These are phyloP conservation scores for Lobophora halterata DNA, from an alignment of 2,888 invertebrate genomes.

Conservation along the genomic window DNA sequence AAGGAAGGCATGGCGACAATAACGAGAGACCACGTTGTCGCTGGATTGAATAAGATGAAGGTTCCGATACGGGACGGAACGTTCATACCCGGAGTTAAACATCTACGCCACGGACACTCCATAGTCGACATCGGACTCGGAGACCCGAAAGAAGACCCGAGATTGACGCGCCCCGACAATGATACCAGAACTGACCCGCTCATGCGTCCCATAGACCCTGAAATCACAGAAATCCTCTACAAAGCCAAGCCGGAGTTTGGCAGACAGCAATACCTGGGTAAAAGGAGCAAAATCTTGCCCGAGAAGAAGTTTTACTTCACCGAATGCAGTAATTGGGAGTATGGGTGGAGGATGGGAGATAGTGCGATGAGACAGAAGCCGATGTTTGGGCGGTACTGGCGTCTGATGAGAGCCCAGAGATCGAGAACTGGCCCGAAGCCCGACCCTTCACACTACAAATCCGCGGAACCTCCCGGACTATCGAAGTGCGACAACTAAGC, in stretches of 20 bases:
- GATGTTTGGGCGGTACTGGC: slow-evolving; percentile 43
- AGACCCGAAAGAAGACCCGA: slow-evolving; percentile 45
- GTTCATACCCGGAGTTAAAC: slow-evolving; percentile 40
- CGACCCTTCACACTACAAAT: slow-evolving; percentile 48
- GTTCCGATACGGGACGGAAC: slow-evolving; percentile 41
- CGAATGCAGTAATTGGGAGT: slow-evolving; percentile 43
- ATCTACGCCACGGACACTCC: slow-evolving; percentile 44
- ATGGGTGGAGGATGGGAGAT: slow-evolving; percentile 53
- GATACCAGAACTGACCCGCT: slow-evolving; percentile 43
- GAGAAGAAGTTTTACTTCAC: slow-evolving; percentile 52
- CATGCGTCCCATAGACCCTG: slow-evolving; percentile 50
- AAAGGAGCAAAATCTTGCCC: slow-evolving; percentile 38
- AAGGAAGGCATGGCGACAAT: slow-evolving; percentile 44
- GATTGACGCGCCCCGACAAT: slow-evolving; percentile 39
- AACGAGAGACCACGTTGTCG: slow-evolving; percentile 44
- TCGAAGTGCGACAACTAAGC: slow-evolving; percentile 29
- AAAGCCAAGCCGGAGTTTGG: slow-evolving; percentile 46
- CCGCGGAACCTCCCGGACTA: slow-evolving; percentile 33
- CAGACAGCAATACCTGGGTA: slow-evolving; percentile 39
- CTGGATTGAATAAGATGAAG: slow-evolving; percentile 41
- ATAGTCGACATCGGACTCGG: slow-evolving; percentile 47
- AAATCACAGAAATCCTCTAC: slow-evolving; percentile 39
- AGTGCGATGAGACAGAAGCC: slow-evolving; percentile 35
- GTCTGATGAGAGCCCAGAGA: slow-evolving; percentile 40
- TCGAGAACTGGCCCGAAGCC: slow-evolving; percentile 48